Evolutionary conservation across 2,797 vertebrate genomes (phyloP).

Genomic region (Rhinichthys osculus): DNA sequence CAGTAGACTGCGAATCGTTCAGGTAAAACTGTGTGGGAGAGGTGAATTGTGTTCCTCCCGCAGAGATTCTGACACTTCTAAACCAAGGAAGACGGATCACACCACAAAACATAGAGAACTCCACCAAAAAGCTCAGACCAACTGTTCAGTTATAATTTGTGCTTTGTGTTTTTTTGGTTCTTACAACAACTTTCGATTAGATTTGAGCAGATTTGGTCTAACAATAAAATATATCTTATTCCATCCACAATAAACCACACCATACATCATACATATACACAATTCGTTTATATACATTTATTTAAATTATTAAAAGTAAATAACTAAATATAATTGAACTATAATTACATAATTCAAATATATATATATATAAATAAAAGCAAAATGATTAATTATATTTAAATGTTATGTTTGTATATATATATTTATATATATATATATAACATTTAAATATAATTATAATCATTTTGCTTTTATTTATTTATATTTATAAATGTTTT

Average conservation of each 20-base stretch:
- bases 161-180: background rate
- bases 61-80: conserved; percentile 57
- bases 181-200: background rate
- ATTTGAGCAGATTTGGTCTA: background rate
- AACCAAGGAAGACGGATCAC: conserved; percentile 53
- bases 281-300: background rate
- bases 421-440: too few relatives aligned
- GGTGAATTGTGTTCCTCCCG: conserved; percentile 51
- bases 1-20: conserved; percentile 47
- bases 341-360: background rate
- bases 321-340: too few relatives aligned
- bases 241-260: too few relatives aligned
- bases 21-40: conserved; percentile 56
- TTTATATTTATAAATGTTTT: too few relatives aligned
- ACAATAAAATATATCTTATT: background rate
- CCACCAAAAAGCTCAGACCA: conserved; percentile 27
- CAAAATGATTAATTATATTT: too few relatives aligned
- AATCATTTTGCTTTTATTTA: too few relatives aligned
- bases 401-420: background rate
- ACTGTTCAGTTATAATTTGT: conserved; percentile 36
- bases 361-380: too few relatives aligned
- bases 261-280: background rate
- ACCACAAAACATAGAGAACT: conserved; percentile 32
- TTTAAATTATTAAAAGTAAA: too few relatives aligned
- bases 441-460: too few relatives aligned